Percentiles rank a stretch among this genome's conserved stretches.
phyloP scores from a whole-genome alignment of 2,888 invertebrate genomes.

The Lottia scabra region DNA sequence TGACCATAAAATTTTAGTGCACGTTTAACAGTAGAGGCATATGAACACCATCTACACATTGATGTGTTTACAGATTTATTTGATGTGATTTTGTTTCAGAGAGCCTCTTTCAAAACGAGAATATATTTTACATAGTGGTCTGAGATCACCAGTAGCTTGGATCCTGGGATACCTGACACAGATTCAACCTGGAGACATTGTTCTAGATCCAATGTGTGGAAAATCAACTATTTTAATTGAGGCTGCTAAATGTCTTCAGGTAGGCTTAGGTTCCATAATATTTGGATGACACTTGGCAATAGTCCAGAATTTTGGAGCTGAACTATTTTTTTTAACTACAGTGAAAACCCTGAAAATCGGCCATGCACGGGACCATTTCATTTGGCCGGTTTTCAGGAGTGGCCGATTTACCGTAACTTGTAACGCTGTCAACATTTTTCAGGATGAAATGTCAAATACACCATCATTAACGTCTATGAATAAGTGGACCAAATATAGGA shows the following conservation, averaged over 20 bases:
- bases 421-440: too few relatives aligned
- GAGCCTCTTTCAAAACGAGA: slow-evolving; percentile 51
- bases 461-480: too few relatives aligned
- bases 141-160: slow-evolving; percentile 54
- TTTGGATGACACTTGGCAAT: too few relatives aligned
- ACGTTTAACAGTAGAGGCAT: neutral
- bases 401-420: too few relatives aligned
- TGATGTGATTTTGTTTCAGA: slow-evolving; percentile 25
- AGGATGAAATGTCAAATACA: too few relatives aligned
- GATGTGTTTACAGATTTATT: neutral
- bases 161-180: slow-evolving; percentile 47
- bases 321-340: too few relatives aligned
- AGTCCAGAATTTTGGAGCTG: too few relatives aligned
- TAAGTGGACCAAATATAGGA: too few relatives aligned
- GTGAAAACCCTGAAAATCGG: too few relatives aligned
- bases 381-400: too few relatives aligned
- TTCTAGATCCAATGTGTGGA: slow-evolving; percentile 64
- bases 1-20: neutral
- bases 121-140: slow-evolving; percentile 51
- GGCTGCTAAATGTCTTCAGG: slow-evolving; percentile 40
- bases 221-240: slow-evolving; percentile 56
- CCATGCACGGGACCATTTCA: too few relatives aligned
- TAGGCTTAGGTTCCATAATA: slow-evolving; percentile 13
- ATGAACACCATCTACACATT: neutral
- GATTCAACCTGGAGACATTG: slow-evolving; percentile 42